These are phyloP conservation scores for Eurytoma adleriae DNA, from an alignment of 2,888 invertebrate species.

Conservation along the genomic window DNA sequence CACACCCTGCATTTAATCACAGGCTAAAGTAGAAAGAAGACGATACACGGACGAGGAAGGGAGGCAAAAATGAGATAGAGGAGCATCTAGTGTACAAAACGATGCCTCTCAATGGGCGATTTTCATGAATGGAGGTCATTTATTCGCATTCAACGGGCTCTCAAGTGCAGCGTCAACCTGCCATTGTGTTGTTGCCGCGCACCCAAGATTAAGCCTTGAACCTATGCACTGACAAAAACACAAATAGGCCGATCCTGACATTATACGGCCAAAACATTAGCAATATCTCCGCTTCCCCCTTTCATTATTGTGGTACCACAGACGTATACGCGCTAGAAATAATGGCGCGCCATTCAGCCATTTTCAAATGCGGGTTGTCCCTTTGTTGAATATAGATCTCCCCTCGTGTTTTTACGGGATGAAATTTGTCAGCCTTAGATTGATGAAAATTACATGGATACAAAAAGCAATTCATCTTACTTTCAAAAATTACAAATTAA, in stretches of 20 bases:
- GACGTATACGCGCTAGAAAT: constrained; percentile 20
- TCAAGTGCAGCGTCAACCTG: constrained; percentile 68
- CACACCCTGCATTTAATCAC: constrained; percentile 47
- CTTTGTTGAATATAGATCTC: not conserved
- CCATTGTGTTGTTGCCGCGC: constrained; percentile 62
- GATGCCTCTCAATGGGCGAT: constrained; percentile 65
- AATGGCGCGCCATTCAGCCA: constrained; percentile 15
- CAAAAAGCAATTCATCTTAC: not conserved
- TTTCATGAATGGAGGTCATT: constrained; percentile 72
- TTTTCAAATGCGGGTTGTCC: constrained; percentile 4
- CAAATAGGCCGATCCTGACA: constrained; percentile 60
- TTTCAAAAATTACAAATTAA: not conserved
- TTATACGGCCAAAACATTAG: constrained; percentile 61
- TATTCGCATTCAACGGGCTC: constrained; percentile 70
- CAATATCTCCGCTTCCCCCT: constrained; percentile 26
- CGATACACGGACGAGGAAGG: constrained; percentile 41
- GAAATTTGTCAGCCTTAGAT: constrained; percentile 27
- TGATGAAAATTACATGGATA: constrained; percentile 10
- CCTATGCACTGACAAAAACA: constrained; percentile 64
- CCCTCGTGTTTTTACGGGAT: constrained; percentile 1
- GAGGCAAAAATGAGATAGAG: constrained; percentile 48
- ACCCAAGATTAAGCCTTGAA: constrained; percentile 61
- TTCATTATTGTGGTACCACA: constrained; percentile 43
- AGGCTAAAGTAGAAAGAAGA: constrained; percentile 42
- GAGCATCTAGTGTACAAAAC: constrained; percentile 30